A percentile compares a stretch with the other conserved stretches of the same genome.
These are phyloP conservation scores for Mythimna pallens DNA, from an alignment of 2,888 invertebrate genomes.

Conservation along the genomic window DNA sequence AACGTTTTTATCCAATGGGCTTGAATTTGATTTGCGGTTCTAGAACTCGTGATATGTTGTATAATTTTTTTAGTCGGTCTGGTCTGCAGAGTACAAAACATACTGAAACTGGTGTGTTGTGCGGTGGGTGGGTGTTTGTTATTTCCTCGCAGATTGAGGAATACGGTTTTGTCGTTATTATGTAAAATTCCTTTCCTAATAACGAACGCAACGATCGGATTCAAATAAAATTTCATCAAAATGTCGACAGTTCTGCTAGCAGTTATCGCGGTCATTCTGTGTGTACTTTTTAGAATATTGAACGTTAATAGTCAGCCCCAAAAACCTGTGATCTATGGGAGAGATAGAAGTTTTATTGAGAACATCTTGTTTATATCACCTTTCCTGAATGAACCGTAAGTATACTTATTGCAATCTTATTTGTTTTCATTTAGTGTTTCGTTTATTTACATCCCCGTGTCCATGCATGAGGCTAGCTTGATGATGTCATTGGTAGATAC, in stretches of 20 bases:
- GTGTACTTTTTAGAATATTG: slow-evolving; percentile 95
- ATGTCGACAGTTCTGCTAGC: slow-evolving; percentile 96
- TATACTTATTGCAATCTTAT: slow-evolving; percentile 72
- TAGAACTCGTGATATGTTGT: slow-evolving; percentile 44
- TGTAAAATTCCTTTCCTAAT: slow-evolving; percentile 75
- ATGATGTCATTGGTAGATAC: slow-evolving; percentile 77
- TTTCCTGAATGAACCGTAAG: slow-evolving; percentile 95
- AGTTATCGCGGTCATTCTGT: slow-evolving; percentile 95
- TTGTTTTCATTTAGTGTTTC: slow-evolving; percentile 29
- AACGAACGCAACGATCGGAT: slow-evolving; percentile 56
- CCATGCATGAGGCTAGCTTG: slow-evolving; percentile 46
- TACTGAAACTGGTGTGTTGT: slow-evolving; percentile 57
- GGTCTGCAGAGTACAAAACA: too few relatives aligned
- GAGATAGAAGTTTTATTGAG: slow-evolving; percentile 94
- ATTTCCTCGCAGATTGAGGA: slow-evolving; percentile 64
- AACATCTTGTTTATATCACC: slow-evolving; percentile 95
- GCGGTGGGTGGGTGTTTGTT: slow-evolving; percentile 67
- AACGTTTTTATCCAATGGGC: background rate
- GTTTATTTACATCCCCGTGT: slow-evolving; percentile 42
- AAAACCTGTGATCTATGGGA: slow-evolving; percentile 94
- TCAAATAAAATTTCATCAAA: slow-evolving; percentile 65
- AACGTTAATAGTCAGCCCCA: slow-evolving; percentile 96
- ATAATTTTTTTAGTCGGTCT: slow-evolving; percentile 55
- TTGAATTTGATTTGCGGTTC: background rate
- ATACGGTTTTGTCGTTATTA: slow-evolving; percentile 77